Conservation (phyloP, 2,113 vertebrate species). For the Paradoxurus hermaphroditus region DNA sequence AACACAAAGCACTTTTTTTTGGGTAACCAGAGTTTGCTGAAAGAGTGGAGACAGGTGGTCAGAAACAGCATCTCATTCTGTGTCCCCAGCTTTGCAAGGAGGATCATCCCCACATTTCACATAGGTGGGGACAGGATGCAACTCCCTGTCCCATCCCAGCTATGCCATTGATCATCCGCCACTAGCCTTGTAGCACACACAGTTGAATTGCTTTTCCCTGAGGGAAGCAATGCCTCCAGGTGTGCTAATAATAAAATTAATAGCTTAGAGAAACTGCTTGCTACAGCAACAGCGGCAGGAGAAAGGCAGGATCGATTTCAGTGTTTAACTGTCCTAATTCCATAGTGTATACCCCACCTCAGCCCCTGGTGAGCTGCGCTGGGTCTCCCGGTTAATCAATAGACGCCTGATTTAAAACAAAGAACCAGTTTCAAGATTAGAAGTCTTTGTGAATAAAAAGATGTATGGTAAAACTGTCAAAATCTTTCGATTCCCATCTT, state of each 20-base stretch:
- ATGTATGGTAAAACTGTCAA: constrained; percentile 78
- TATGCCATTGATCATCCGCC: constrained; percentile 83
- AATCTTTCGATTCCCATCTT: constrained; percentile 71
- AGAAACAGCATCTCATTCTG: not conserved
- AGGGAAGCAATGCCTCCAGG: constrained; percentile 87
- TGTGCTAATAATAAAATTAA: constrained; percentile 92
- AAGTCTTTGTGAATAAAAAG: constrained; percentile 84
- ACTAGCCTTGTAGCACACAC: constrained; percentile 80
- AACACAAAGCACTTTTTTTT: not conserved
- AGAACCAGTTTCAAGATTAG: constrained; percentile 80
- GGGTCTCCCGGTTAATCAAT: constrained; percentile 83
- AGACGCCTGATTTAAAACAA: constrained; percentile 86
- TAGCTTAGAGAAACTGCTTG: constrained; percentile 90
- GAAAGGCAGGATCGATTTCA: constrained; percentile 83
- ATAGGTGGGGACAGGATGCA: not conserved
- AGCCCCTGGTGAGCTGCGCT: constrained; percentile 79
- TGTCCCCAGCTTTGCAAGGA: not conserved
- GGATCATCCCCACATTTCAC: constrained; percentile 45
- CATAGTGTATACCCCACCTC: constrained; percentile 78
- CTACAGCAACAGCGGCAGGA: constrained; percentile 80
- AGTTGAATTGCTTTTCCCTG: constrained; percentile 87
- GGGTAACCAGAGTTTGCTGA: not conserved
- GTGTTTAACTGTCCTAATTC: constrained; percentile 89
- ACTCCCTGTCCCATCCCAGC: constrained; percentile 66
- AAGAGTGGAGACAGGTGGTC: not conserved